These are phyloP conservation scores for Heterochromis multidens DNA, from an alignment of 2,113 vertebrate genomes.

Conservation along the genomic window DNA sequence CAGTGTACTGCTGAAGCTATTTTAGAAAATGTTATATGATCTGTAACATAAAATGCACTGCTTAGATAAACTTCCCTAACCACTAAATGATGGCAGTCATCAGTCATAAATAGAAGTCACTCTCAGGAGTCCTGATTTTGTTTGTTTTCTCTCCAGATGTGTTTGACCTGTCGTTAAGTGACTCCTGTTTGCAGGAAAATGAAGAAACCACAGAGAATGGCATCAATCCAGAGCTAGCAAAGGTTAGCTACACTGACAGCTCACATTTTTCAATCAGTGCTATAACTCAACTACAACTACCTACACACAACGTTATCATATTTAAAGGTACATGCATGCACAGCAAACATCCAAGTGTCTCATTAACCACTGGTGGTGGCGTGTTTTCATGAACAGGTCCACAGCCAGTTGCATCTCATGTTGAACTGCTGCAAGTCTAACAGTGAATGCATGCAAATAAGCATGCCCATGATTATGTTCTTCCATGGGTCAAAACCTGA, in stretches of 20 bases:
- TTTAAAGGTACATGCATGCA: not conserved
- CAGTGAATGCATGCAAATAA: too few relatives aligned
- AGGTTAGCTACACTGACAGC: slow-evolving; percentile 73
- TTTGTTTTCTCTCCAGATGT: slow-evolving; percentile 74
- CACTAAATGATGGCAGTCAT: not conserved
- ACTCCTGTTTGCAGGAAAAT: slow-evolving; percentile 79
- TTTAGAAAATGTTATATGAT: slow-evolving; percentile 15
- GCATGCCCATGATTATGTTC: too few relatives aligned
- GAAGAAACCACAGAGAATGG: slow-evolving; percentile 83
- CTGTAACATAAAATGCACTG: not conserved
- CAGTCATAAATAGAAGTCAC: not conserved
- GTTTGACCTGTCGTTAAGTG: slow-evolving; percentile 76
- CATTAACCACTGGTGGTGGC: not conserved
- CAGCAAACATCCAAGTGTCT: not conserved
- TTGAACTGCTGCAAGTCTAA: too few relatives aligned
- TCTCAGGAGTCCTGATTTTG: not conserved
- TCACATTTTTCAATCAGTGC: not conserved
- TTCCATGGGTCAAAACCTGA: not conserved
- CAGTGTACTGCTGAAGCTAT: not conserved
- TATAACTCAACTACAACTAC: not conserved
- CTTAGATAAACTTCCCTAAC: slow-evolving; percentile 23
- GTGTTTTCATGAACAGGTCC: not conserved
- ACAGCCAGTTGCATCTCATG: not conserved
- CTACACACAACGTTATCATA: not conserved
- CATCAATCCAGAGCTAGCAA: slow-evolving; percentile 89